phyloP scores from a whole-genome alignment of 2,888 invertebrate species.

The Sialis lutaria region DNA sequence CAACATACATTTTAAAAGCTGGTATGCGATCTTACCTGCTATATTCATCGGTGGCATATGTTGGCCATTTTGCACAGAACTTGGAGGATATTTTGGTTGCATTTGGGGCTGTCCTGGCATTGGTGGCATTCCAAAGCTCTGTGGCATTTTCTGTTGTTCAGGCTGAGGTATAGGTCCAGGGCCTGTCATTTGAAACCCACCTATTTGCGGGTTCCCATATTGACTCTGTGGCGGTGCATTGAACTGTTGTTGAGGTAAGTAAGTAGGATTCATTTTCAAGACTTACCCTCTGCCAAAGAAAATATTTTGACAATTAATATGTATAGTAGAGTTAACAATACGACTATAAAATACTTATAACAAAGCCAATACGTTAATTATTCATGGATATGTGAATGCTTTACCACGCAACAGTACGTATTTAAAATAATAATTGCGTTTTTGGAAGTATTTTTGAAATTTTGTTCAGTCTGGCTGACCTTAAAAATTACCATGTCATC shows the following conservation, averaged over 20 bases:
- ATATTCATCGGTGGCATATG: conserved; percentile 5
- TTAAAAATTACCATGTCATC: not conserved
- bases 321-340: too few relatives aligned
- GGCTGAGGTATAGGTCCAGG: conserved; percentile 9
- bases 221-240: conserved; percentile 14
- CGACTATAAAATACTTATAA: too few relatives aligned
- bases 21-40: not conserved
- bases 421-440: too few relatives aligned
- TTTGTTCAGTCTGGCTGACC: not conserved
- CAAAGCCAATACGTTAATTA: too few relatives aligned
- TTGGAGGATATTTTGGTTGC: not conserved
- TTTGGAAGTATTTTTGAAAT: too few relatives aligned
- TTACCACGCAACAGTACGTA: too few relatives aligned
- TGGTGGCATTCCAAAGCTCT: conserved; percentile 6
- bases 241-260: conserved; percentile 22
- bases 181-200: conserved; percentile 12
- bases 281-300: too few relatives aligned
- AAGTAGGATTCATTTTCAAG: conserved; percentile 31
- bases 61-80: not conserved
- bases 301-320: too few relatives aligned
- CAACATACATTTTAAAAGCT: not conserved
- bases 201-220: conserved; percentile 11
- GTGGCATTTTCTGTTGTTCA: conserved; percentile 5
- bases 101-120: not conserved
- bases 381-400: too few relatives aligned